Conservation (phyloP, 30 jellyfish, hydroid and myxozoan species). For the Aurelia sp. region DNA sequence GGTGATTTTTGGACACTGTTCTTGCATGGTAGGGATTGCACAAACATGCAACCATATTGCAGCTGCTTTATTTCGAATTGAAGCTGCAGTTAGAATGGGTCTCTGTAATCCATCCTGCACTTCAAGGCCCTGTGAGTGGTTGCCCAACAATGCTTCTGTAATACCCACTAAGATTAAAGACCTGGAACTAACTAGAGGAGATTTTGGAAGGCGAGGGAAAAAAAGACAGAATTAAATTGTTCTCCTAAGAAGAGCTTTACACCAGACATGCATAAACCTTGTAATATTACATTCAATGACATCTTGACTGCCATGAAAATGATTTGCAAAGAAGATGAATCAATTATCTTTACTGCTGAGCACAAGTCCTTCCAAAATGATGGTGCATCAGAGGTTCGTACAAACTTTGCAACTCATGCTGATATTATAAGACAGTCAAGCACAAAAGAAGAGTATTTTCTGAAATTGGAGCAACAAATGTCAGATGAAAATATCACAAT, state of each 20-base stretch:
- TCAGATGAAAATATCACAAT: not conserved
- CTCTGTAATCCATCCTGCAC: constrained; percentile 69
- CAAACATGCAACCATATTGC: constrained; percentile 67
- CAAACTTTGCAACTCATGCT: not conserved
- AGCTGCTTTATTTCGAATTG: constrained; percentile 46
- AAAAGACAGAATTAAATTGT: not conserved
- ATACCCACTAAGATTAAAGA: constrained; percentile 21
- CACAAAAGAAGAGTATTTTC: not conserved
- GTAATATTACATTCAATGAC: not conserved
- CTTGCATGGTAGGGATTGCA: constrained; percentile 70
- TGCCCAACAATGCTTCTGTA: constrained; percentile 5
- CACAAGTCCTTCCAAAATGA: not conserved
- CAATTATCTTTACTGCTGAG: constrained; percentile 30
- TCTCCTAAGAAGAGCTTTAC: constrained; percentile 16
- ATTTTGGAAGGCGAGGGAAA: constrained; percentile 32
- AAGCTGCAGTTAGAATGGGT: constrained; percentile 52
- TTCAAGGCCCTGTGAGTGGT: constrained; percentile 43
- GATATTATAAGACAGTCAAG: not conserved
- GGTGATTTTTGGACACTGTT: constrained; percentile 25
- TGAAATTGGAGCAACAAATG: not conserved
- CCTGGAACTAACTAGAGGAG: not conserved
- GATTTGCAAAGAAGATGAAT: constrained; percentile 22
- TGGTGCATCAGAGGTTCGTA: not conserved
- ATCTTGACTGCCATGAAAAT: not conserved
- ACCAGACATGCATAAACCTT: not conserved